These are phyloP conservation scores for Labrus mixtus DNA, from an alignment of 2,113 vertebrate genomes.

Conservation along the genomic window DNA sequence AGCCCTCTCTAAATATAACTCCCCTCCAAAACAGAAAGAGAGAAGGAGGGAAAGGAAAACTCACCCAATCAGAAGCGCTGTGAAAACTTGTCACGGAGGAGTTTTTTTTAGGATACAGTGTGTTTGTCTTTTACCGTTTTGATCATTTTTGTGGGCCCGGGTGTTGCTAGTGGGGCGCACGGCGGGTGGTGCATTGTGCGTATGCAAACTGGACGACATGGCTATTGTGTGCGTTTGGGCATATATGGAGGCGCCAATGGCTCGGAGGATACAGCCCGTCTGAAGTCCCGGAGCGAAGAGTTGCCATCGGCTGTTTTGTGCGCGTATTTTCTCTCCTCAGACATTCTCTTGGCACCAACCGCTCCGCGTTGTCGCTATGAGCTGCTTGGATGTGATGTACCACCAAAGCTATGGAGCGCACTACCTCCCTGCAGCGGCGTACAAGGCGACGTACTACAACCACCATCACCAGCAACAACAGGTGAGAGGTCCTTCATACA, in stretches of 20 bases:
- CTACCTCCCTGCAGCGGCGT: slow-evolving; percentile 86
- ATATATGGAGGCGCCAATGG: slow-evolving; percentile 81
- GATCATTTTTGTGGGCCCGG: slow-evolving; percentile 71
- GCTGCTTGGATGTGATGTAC: slow-evolving; percentile 95
- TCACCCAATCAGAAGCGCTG: slow-evolving; percentile 76
- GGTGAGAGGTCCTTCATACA: slow-evolving; percentile 80
- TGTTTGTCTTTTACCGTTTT: slow-evolving; percentile 50
- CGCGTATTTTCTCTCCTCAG: slow-evolving; percentile 48
- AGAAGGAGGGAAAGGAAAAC: slow-evolving; percentile 54
- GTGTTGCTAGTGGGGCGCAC: slow-evolving; percentile 74
- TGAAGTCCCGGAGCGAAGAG: slow-evolving; percentile 65
- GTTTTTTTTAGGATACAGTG: slow-evolving; percentile 47
- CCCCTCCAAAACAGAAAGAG: slow-evolving; percentile 66
- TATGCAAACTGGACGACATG: slow-evolving; percentile 83
- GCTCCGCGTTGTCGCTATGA: slow-evolving; percentile 86
- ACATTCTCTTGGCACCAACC: slow-evolving; percentile 49
- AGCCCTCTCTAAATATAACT: slow-evolving; percentile 79
- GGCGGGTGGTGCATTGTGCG: slow-evolving; percentile 81
- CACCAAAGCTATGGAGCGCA: slow-evolving; percentile 91
- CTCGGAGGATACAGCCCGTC: slow-evolving; percentile 63
- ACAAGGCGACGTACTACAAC: slow-evolving; percentile 86
- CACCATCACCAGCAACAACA: slow-evolving; percentile 88
- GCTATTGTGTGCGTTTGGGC: slow-evolving; percentile 80
- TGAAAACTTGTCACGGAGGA: slow-evolving; percentile 60
- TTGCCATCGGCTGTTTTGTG: slow-evolving; percentile 37